Percentiles rank a stretch among this genome's conserved stretches.
phyloP scores from a whole-genome alignment of 2,113 vertebrate genomes.

The Crotalus viridis region DNA sequence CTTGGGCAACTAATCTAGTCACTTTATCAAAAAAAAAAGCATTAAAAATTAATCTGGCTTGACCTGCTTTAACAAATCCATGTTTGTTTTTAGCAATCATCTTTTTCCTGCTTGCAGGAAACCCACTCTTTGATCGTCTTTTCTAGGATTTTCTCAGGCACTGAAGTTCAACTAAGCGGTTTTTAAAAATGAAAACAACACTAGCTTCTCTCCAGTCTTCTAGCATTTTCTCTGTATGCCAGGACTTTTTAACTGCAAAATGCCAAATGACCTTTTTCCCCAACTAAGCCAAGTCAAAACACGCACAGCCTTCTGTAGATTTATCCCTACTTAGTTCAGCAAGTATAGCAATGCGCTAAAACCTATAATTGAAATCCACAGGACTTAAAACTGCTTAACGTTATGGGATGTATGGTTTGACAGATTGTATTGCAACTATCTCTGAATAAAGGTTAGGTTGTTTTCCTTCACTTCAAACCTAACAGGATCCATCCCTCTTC shows the following conservation, averaged over 20 bases:
- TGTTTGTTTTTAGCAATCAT: not conserved
- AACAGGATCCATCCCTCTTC: not conserved
- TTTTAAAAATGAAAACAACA: not conserved
- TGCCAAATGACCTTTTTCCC: not conserved
- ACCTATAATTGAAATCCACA: not conserved
- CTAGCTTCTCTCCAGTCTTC: not conserved
- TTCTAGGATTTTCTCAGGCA: not conserved
- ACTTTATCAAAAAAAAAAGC: not conserved
- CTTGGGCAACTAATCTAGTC: not conserved
- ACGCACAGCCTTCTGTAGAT: not conserved
- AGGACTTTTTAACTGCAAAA: not conserved
- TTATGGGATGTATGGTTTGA: not conserved
- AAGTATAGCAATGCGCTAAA: not conserved
- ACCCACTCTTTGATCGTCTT: not conserved
- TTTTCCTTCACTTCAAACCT: constrained; percentile 1
- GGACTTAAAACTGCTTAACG: not conserved
- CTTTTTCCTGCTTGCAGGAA: not conserved
- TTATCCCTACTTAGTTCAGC: not conserved
- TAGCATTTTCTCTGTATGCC: not conserved
- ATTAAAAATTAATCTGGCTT: not conserved
- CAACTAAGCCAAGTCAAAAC: not conserved
- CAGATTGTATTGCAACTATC: not conserved
- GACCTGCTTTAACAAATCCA: not conserved
- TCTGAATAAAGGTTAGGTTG: not conserved
- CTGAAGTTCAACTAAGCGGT: not conserved